A percentile compares a stretch with the other conserved stretches of the same genome.
Conservation (phyloP, 2,113 vertebrate genomes). For the Cervus canadensis region DNA sequence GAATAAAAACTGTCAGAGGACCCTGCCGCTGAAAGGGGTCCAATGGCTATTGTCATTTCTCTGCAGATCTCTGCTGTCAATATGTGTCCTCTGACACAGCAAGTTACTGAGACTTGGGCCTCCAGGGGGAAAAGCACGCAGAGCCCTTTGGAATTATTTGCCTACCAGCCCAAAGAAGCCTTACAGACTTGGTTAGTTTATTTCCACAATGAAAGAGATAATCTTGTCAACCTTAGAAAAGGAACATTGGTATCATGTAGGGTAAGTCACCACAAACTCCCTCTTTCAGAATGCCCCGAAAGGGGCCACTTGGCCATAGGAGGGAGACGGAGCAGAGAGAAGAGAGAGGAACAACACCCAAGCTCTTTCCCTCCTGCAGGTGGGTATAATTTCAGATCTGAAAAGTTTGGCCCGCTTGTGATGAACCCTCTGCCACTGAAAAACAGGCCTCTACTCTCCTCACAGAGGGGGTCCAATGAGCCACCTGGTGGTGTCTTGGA, state of each 20-base stretch:
- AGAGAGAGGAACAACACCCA: not conserved
- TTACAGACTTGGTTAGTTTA: not conserved
- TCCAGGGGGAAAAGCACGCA: not conserved
- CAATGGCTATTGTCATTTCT: not conserved
- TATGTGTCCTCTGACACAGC: not conserved
- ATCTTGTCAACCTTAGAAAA: not conserved
- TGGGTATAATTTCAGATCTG: not conserved
- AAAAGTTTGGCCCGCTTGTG: not conserved
- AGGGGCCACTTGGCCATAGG: not conserved
- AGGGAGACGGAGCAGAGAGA: not conserved
- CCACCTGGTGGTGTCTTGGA: not conserved
- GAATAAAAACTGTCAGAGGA: not conserved
- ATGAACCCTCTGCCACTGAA: not conserved
- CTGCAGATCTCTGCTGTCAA: not conserved
- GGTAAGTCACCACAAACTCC: not conserved
- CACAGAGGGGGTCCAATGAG: not conserved
- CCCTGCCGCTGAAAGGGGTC: accelerated
- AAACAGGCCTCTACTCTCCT: not conserved
- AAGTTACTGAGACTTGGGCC: not conserved
- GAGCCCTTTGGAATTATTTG: not conserved
- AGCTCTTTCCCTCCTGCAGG: not conserved
- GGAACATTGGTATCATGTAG: not conserved
- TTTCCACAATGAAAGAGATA: not conserved
- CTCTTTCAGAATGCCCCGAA: not conserved
- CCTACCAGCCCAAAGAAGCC: not conserved